Percentiles rank a stretch among this genome's conserved stretches.
Conservation (phyloP, 2,888 invertebrate genomes). For the Norana najaformis region DNA sequence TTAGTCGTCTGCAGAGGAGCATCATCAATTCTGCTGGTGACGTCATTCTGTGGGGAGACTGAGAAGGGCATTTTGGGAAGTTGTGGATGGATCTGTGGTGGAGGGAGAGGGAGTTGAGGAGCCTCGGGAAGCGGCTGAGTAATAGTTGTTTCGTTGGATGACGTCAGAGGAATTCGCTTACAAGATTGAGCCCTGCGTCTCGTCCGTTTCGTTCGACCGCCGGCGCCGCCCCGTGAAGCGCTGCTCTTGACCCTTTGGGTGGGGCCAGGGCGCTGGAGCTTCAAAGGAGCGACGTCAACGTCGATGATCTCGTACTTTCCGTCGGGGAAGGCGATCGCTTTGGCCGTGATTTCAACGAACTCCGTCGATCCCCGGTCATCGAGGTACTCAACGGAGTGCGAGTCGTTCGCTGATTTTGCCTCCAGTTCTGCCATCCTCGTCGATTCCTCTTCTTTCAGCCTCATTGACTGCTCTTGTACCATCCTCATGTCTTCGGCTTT, state of each 20-base stretch:
- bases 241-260: background rate
- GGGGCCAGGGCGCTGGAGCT: background rate
- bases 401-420: no score
- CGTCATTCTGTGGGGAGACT: no score
- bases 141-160: background rate
- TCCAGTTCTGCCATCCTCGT: no score
- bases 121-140: background rate
- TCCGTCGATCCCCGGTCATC: background rate
- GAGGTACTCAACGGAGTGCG: background rate
- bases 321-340: constrained; percentile 1
- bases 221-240: background rate
- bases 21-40: background rate
- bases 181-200: background rate
- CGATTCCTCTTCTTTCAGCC: background rate
- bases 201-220: background rate
- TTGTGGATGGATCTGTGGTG: background rate
- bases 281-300: background rate
- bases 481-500: no score
- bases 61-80: no score
- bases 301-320: constrained; percentile 14
- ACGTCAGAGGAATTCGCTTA: background rate
- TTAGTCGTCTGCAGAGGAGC: background rate
- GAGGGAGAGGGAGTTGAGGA: background rate
- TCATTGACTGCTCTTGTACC: no score
- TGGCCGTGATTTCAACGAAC: constrained; percentile 15